These are phyloP conservation scores for Chelonoidis abingdonii DNA, from an alignment of 2,113 vertebrate species.

Conservation along the genomic window DNA sequence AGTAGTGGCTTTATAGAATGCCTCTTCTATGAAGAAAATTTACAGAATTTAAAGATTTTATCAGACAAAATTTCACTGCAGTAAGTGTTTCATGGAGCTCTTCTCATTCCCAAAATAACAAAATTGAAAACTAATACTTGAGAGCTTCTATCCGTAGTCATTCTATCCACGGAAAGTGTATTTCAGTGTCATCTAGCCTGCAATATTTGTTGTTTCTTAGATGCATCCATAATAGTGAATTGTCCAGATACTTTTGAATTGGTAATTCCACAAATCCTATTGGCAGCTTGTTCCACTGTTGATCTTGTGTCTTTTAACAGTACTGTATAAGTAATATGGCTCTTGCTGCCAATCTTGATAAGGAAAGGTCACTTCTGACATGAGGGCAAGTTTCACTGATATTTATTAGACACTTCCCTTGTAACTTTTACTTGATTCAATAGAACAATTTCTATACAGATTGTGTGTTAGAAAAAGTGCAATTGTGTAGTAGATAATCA, in stretches of 20 bases:
- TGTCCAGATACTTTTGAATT: not conserved
- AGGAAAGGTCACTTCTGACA: not conserved
- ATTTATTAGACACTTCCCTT: not conserved
- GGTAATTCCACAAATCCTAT: not conserved
- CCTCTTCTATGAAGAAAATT: not conserved
- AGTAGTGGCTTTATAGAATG: not conserved
- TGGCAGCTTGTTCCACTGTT: not conserved
- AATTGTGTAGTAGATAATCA: not conserved
- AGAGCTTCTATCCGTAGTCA: not conserved
- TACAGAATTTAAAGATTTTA: not conserved
- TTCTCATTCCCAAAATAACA: not conserved
- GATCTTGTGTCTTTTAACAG: not conserved
- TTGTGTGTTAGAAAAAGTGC: not conserved
- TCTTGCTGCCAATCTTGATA: slow-evolving; percentile 15
- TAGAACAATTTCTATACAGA: not conserved
- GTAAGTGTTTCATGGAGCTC: not conserved
- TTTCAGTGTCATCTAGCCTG: not conserved
- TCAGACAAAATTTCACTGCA: not conserved
- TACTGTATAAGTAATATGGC: not conserved
- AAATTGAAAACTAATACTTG: not conserved
- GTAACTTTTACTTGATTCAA: slow-evolving; percentile 8
- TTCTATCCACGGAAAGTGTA: not conserved
- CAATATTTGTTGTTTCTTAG: not conserved
- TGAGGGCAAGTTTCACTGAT: not conserved
- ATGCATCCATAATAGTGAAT: not conserved